Evolutionary conservation across 1,140 invertebrate species (phyloP).

Genomic region (Trichoplusia ni): DNA sequence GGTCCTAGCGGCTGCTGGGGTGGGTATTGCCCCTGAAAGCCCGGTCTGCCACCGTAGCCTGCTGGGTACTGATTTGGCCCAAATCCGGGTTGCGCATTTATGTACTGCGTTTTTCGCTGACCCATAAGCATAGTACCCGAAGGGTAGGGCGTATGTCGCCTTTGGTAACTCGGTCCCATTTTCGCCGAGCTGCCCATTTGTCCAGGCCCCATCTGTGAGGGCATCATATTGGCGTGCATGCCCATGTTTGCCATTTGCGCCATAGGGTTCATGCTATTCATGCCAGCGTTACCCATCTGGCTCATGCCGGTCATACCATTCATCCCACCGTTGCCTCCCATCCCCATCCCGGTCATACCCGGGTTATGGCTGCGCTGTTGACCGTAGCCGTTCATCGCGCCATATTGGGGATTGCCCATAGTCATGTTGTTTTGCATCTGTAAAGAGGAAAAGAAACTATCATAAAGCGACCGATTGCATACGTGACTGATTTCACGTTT

Average conservation of each 20-base stretch:
- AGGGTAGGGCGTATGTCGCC: conserved; percentile 90
- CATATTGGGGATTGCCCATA: conserved; percentile 81
- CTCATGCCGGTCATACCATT: conserved; percentile 82
- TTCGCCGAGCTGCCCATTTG: conserved; percentile 83
- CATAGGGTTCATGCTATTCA: conserved; percentile 83
- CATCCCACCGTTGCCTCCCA: conserved; percentile 84
- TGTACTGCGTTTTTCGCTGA: conserved; percentile 86
- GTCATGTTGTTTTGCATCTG: conserved; percentile 82
- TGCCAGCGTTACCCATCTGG: conserved; percentile 77
- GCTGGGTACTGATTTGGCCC: conserved; percentile 83
- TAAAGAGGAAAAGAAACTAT: conserved; percentile 41
- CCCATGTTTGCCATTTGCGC: conserved; percentile 86
- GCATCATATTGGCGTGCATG: conserved; percentile 86
- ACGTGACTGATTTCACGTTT: conserved; percentile 30
- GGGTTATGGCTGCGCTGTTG: conserved; percentile 80
- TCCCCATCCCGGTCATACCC: conserved; percentile 84
- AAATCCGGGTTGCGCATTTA: conserved; percentile 81
- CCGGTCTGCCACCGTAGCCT: conserved; percentile 83
- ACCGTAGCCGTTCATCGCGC: conserved; percentile 80
- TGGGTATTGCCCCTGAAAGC: conserved; percentile 86
- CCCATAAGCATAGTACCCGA: conserved; percentile 90
- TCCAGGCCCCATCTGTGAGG: conserved; percentile 78
- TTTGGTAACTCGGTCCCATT: conserved; percentile 83
- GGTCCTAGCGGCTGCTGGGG: conserved; percentile 85
- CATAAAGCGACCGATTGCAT: conserved; percentile 10